A percentile compares a stretch with the other conserved stretches of the same genome.
Evolutionary conservation across 37 sponge, comb jelly and placozoan genomes (phyloP).

Genomic region (Hexactinellida sp.): DNA sequence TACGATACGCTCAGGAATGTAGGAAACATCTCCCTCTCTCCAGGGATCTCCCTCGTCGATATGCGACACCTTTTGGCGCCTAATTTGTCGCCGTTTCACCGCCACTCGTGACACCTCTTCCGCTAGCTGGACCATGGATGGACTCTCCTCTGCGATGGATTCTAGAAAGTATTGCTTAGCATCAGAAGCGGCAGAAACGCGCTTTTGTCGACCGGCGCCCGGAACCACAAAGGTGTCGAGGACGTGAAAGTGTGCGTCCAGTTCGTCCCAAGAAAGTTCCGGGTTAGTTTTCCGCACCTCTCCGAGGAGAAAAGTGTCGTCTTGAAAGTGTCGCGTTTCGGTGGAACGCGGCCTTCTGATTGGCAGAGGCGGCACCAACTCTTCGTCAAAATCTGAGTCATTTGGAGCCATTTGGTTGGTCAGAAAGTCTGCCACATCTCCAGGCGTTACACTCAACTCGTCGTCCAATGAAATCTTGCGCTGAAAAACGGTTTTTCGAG

Average conservation of each 20-base stretch:
- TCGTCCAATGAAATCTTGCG: not conserved
- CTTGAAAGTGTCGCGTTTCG: not conserved
- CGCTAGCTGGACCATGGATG: not conserved
- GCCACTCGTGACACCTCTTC: not conserved
- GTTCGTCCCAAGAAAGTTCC: not conserved
- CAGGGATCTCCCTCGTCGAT: not conserved
- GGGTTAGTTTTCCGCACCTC: not conserved
- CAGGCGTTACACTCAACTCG: not conserved
- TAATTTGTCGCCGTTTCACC: not conserved
- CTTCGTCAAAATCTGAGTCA: not conserved
- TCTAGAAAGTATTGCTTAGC: not conserved
- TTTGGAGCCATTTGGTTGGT: not conserved
- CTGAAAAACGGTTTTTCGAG: not conserved
- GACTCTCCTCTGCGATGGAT: not conserved
- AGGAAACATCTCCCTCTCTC: not conserved
- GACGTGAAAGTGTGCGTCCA: not conserved
- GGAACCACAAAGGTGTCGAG: not conserved
- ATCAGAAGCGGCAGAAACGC: not conserved
- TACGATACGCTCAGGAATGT: not conserved
- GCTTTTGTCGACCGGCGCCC: not conserved
- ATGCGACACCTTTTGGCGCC: not conserved
- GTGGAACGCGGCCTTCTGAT: not conserved
- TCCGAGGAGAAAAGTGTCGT: not conserved
- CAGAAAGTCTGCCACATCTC: not conserved
- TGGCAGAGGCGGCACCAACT: not conserved